phyloP scores from a whole-genome alignment of 2,797 vertebrate species.

The Petrocephalus sullivani region DNA sequence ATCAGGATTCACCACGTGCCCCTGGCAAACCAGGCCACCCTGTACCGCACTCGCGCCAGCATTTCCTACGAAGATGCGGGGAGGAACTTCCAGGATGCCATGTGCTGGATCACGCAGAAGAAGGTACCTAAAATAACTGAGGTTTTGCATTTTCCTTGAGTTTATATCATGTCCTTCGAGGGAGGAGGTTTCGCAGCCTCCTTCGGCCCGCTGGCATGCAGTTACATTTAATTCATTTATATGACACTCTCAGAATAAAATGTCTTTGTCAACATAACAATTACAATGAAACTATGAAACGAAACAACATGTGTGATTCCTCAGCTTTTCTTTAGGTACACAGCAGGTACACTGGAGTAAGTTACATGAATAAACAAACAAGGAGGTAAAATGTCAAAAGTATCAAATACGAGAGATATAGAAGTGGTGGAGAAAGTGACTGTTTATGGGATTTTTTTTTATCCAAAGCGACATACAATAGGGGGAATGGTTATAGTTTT shows the following conservation, averaged over 20 bases:
- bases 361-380: background rate
- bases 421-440: background rate
- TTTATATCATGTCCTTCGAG: background rate
- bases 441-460: background rate
- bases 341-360: background rate
- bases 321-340: background rate
- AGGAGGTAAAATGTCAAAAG: background rate
- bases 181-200: background rate
- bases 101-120: conserved; percentile 63
- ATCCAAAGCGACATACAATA: background rate
- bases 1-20: conserved; percentile 38
- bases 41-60: conserved; percentile 13
- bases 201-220: background rate
- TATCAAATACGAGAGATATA: background rate
- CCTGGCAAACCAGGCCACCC: conserved; percentile 39
- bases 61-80: conserved; percentile 44
- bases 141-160: background rate
- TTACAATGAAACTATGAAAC: background rate
- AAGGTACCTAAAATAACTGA: conserved; percentile 42
- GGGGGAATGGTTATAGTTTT: background rate
- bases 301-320: background rate
- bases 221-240: background rate
- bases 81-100: conserved; percentile 51
- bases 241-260: background rate
- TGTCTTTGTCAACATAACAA: background rate